Evolutionary conservation across 2,888 invertebrate species (phyloP), one percentile per base, ranked within the genome.

Genomic region (Rhodophaea formosa): DNA sequence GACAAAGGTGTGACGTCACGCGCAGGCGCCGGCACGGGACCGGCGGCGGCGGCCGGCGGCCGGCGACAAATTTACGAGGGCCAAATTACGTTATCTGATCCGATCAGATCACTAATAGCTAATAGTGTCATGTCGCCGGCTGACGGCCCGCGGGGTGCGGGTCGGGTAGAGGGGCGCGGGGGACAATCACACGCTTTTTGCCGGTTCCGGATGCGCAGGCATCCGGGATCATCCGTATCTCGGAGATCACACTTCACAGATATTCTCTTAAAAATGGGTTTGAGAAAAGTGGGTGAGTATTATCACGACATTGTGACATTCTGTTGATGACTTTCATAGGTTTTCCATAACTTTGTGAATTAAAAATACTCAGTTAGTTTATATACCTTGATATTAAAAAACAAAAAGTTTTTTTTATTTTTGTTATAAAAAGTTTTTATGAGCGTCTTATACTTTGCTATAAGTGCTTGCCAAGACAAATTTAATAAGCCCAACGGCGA

Each of bases 11-110:
- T 51, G 51, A 51, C 51, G 51, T 51, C 51, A 51, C 17, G 14
- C 32, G 49, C 51, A 39, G 51, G 51, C 51, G 51, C 51, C 51
- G 51, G 51, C 35, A 7, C 39, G 39, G 39, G 39, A 0, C 39
- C 12, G 39, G 39, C n/a, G 39, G 3, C 3, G 5, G n/a, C 12
- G 39, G 39, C 1, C 45, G 0, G 10, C 1, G 10, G 35, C 32
- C 35, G 51, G 35, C 49, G 30, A 56, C 56, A 29, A 56, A 56
- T 56, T 49, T 56, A 56, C 56, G 56, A 56, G 42, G 56, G 15
- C 47, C 56, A 56, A 56, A 56, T 56, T 56, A 56, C 39, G 49
- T 56, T 56, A 56, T 56, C 56, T 49, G 56, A 56, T 56, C 29
- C 29, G 49, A 56, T 49, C 49, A 8, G 30, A 49, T 49, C 39